Evolutionary conservation across 2,888 invertebrate species (phyloP).

Genomic region (Therioaphis trifolii): DNA sequence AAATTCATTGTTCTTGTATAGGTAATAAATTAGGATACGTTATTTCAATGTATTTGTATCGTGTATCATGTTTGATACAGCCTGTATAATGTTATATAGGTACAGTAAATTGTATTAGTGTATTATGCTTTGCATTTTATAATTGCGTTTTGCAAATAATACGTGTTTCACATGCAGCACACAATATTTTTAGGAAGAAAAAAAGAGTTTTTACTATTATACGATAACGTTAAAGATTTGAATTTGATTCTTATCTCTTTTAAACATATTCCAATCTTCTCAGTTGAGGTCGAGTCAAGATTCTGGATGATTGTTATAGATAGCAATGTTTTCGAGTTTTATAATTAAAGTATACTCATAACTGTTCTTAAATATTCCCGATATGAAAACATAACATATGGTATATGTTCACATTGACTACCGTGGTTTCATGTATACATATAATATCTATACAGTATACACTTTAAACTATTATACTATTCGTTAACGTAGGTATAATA

Average conservation of each 20-base stretch:
- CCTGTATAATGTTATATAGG: too few relatives aligned
- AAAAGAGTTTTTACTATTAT: background rate
- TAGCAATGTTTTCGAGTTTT: background rate
- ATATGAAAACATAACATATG: background rate
- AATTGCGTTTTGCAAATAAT: background rate
- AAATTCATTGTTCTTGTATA: too few relatives aligned
- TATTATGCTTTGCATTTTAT: background rate
- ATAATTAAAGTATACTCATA: constrained; percentile 3
- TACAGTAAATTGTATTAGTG: too few relatives aligned
- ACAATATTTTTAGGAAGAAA: background rate
- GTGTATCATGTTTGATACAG: too few relatives aligned
- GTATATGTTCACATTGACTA: background rate
- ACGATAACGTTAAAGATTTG: background rate
- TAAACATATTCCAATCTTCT: background rate
- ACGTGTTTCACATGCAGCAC: too few relatives aligned
- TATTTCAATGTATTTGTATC: too few relatives aligned
- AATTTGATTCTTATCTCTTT: constrained; percentile 8
- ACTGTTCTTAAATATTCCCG: constrained; percentile 21
- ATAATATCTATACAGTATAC: background rate
- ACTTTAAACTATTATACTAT: background rate
- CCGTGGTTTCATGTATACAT: constrained; percentile 4
- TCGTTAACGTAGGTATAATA: background rate
- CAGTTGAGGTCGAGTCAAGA: background rate
- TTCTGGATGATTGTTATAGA: constrained; percentile 20
- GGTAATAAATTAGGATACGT: too few relatives aligned